Percentiles rank a stretch among this genome's conserved stretches.
Evolutionary conservation across 2,113 vertebrate species (phyloP).

Genomic region (Gavialis gangeticus): DNA sequence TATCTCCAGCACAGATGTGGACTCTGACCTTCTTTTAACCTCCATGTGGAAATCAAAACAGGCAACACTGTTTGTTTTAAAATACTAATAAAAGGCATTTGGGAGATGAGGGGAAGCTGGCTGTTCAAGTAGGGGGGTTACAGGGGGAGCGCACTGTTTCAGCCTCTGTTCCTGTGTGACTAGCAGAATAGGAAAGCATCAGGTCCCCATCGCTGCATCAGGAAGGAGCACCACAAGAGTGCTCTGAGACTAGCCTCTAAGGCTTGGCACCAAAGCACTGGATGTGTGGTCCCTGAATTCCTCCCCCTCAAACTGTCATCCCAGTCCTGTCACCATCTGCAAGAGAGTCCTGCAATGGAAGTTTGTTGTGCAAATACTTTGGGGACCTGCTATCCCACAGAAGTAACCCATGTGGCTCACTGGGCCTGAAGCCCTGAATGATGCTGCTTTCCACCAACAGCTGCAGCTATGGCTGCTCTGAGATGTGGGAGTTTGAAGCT

Average conservation of each 20-base stretch:
- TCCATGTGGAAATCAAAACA: constrained; percentile 61
- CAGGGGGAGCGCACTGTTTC: not conserved
- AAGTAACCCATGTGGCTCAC: not conserved
- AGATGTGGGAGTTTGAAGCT: not conserved
- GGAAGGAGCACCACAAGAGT: not conserved
- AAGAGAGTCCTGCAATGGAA: not conserved
- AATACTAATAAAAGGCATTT: constrained; percentile 49
- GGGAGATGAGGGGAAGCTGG: constrained; percentile 38
- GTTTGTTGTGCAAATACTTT: not conserved
- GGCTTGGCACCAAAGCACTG: not conserved
- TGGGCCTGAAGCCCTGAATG: not conserved
- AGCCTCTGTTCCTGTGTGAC: not conserved
- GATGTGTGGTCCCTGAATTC: not conserved
- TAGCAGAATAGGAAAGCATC: not conserved
- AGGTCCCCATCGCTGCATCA: not conserved
- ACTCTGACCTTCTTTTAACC: constrained; percentile 70
- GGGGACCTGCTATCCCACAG: not conserved
- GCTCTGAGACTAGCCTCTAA: not conserved
- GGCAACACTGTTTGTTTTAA: constrained; percentile 46
- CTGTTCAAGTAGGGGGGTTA: not conserved
- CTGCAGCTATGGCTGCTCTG: not conserved
- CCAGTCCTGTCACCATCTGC: not conserved
- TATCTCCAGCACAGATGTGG: constrained; percentile 75
- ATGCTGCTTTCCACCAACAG: not conserved
- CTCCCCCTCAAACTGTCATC: not conserved